These are phyloP conservation scores for Zaprionus gabonicus DNA, from an alignment of 1,140 invertebrate genomes.

Conservation along the genomic window DNA sequence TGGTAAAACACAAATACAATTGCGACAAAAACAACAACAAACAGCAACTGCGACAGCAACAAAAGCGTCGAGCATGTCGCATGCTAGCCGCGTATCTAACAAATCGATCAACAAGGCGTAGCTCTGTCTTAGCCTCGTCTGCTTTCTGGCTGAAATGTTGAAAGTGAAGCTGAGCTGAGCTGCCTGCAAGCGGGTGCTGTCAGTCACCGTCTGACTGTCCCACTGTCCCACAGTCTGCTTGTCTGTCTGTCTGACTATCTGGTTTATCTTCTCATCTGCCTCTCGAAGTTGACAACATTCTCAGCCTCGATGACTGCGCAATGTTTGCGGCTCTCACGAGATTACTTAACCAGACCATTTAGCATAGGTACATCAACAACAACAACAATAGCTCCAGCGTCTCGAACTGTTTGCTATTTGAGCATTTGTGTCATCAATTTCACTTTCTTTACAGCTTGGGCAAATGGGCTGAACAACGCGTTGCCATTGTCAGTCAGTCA, in stretches of 20 bases:
- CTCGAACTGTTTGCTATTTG: constrained; percentile 66
- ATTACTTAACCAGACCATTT: constrained; percentile 83
- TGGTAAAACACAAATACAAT: constrained; percentile 58
- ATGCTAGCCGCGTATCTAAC: constrained; percentile 72
- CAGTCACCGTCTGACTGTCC: constrained; percentile 12
- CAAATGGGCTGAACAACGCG: constrained; percentile 68
- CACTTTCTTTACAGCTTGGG: constrained; percentile 69
- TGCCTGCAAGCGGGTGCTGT: constrained; percentile 53
- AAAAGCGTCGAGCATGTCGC: constrained; percentile 47
- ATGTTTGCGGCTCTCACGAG: constrained; percentile 80
- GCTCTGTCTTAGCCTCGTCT: constrained; percentile 49
- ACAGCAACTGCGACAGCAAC: neutral
- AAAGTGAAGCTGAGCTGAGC: constrained; percentile 46
- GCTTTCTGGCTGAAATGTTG: constrained; percentile 38
- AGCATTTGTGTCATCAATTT: constrained; percentile 83
- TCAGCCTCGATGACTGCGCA: constrained; percentile 70
- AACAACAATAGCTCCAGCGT: constrained; percentile 26
- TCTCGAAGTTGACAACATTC: constrained; percentile 74
- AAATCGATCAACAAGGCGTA: constrained; percentile 76
- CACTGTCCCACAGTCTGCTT: constrained; percentile 5
- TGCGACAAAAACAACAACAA: constrained; percentile 35
- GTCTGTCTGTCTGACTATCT: constrained; percentile 4
- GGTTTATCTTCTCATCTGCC: constrained; percentile 48
- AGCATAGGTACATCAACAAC: constrained; percentile 62
- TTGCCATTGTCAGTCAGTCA: constrained; percentile 38